Evolutionary conservation across 2,113 vertebrate genomes (phyloP).

Genomic region (Oryzias woworae): DNA sequence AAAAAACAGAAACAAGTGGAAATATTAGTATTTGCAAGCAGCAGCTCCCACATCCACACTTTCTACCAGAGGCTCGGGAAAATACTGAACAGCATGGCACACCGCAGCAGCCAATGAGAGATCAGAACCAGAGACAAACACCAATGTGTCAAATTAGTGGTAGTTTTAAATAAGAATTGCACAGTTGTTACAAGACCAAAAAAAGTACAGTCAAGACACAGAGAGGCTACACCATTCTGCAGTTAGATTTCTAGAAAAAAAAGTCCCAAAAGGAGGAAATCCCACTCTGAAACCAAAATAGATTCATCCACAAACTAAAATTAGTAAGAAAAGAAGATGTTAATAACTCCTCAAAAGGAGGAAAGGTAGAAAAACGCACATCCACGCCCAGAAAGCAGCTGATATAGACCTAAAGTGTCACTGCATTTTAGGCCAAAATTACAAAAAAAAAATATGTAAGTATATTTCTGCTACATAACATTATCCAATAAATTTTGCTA

Average conservation of each 20-base stretch:
- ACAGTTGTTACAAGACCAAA: conserved; percentile 47
- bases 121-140: conserved; percentile 47
- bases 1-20: conserved; percentile 51
- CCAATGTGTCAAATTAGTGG: conserved; percentile 38
- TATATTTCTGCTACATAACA: no score
- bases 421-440: conserved; percentile 73
- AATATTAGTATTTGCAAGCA: conserved; percentile 59
- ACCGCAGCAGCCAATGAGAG: conserved; percentile 84
- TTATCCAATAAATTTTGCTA: conserved; percentile 64
- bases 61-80: conserved; percentile 55
- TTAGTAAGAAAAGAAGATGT: conserved; percentile 48
- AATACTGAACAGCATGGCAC: conserved; percentile 97
- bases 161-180: conserved; percentile 31
- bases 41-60: conserved; percentile 51
- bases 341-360: conserved; percentile 36
- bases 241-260: conserved; percentile 32
- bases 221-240: conserved; percentile 59
- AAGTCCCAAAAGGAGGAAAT: conserved; percentile 24
- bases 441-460: conserved; percentile 37
- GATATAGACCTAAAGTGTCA: conserved; percentile 52
- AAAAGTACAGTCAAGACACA: conserved; percentile 52
- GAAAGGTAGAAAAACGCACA: conserved; percentile 59
- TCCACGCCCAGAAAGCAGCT: conserved; percentile 53
- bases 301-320: conserved; percentile 47
- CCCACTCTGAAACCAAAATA: conserved; percentile 48